Conservation (phyloP, 1,140 invertebrate species). For the Drosophila tristis region DNA sequence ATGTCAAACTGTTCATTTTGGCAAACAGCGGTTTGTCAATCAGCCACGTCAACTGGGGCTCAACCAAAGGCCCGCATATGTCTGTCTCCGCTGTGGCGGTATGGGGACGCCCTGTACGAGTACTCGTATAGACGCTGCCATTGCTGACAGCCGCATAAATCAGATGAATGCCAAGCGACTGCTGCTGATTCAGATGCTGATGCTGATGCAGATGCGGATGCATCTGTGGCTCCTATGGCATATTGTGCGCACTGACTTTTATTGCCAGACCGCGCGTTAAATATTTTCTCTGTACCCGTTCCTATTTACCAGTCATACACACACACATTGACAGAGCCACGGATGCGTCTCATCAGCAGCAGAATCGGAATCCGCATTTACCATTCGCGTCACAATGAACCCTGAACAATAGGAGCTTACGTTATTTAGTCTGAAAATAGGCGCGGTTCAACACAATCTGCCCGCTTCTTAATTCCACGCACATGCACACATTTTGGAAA, state of each 20-base stretch:
- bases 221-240: constrained; percentile 18
- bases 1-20: constrained; percentile 73
- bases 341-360: constrained; percentile 28
- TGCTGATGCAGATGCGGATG: constrained; percentile 19
- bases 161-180: constrained; percentile 60
- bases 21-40: constrained; percentile 78
- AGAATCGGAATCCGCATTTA: constrained; percentile 37
- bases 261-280: constrained; percentile 55
- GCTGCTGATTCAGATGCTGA: constrained; percentile 34
- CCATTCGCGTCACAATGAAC: constrained; percentile 19
- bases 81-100: too few species aligned
- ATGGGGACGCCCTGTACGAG: too few species aligned
- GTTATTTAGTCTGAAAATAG: constrained; percentile 23
- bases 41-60: constrained; percentile 48
- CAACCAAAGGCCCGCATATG: constrained; percentile 33
- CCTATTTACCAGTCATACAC: constrained; percentile 2
- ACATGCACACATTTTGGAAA: constrained; percentile 1
- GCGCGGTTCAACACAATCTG: constrained; percentile 23
- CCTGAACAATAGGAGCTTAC: neutral
- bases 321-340: constrained; percentile 45
- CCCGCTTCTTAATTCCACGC: constrained; percentile 35
- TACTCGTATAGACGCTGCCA: neutral
- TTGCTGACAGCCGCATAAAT: constrained; percentile 73
- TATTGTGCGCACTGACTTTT: constrained; percentile 61
- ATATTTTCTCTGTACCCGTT: constrained; percentile 40